phyloP scores from a whole-genome alignment of 2,797 vertebrate species.

The Pelochelys cantorii region DNA sequence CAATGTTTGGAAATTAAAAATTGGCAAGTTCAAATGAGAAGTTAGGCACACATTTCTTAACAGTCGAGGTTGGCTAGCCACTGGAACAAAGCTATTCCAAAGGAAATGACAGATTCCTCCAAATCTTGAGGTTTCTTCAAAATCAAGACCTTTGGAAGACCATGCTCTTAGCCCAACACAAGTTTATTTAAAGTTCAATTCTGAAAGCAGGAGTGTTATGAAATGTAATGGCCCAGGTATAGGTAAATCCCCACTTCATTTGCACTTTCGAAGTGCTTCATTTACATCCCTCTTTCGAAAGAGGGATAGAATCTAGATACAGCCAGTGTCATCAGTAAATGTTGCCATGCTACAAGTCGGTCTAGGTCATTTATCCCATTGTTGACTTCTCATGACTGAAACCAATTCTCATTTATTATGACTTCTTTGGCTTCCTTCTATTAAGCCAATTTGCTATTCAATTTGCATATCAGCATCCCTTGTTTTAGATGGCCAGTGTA shows the following conservation, averaged over 20 bases:
- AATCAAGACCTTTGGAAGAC: slow-evolving; percentile 47
- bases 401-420: neutral
- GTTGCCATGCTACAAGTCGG: neutral
- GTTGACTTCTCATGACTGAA: neutral
- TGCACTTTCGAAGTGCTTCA: too few species aligned
- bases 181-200: slow-evolving; percentile 25
- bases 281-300: too few species aligned
- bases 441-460: neutral
- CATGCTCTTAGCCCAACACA: slow-evolving; percentile 48
- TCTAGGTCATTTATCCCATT: neutral
- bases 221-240: slow-evolving; percentile 53
- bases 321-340: neutral
- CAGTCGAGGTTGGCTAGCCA: slow-evolving; percentile 17
- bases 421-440: slow-evolving; percentile 27
- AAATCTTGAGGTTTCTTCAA: slow-evolving; percentile 48
- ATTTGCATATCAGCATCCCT: neutral
- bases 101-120: slow-evolving; percentile 10
- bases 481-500: neutral
- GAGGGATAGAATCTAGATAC: too few species aligned
- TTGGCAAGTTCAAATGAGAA: slow-evolving; percentile 34
- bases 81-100: slow-evolving; percentile 44
- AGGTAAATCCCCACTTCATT: too few species aligned
- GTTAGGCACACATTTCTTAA: neutral
- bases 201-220: slow-evolving; percentile 58
- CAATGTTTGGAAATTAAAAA: slow-evolving; percentile 19